Conservation (phyloP, 2,888 invertebrate genomes). For the Melipona beecheii region DNA sequence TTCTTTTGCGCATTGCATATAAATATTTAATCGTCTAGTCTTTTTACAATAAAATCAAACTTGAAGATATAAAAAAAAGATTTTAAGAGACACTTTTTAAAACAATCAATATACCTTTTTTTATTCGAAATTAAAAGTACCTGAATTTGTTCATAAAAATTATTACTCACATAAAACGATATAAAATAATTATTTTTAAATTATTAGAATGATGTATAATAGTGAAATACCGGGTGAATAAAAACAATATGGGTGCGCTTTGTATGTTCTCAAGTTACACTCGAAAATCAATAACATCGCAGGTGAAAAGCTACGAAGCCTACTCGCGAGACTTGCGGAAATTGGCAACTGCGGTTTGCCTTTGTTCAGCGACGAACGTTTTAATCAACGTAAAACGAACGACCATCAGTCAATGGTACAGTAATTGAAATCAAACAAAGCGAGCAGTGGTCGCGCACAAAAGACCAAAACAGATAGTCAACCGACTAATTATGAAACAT, state of each 20-base stretch:
- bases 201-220: not conserved
- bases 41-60: not conserved
- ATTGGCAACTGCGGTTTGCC: not conserved
- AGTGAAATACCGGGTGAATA: not conserved
- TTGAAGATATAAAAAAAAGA: not conserved
- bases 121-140: not conserved
- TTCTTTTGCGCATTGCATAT: not conserved
- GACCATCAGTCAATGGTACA: slow-evolving; percentile 33
- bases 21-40: not conserved
- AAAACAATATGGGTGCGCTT: not conserved
- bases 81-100: not conserved
- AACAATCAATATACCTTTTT: not conserved
- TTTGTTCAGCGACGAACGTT: slow-evolving; percentile 38
- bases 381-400: slow-evolving; percentile 53
- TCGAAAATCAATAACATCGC: not conserved
- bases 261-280: not conserved
- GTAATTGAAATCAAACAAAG: slow-evolving; percentile 43
- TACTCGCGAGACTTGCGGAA: not conserved
- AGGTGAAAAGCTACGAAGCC: not conserved
- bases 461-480: slow-evolving; percentile 7
- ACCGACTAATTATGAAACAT: slow-evolving; percentile 55
- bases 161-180: not conserved
- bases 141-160: not conserved
- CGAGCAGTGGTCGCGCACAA: not conserved
- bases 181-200: not conserved